Percentiles rank a stretch among this genome's conserved stretches.
phyloP scores from a whole-genome alignment of 1,140 invertebrate species.

The Drosophila funebris region DNA sequence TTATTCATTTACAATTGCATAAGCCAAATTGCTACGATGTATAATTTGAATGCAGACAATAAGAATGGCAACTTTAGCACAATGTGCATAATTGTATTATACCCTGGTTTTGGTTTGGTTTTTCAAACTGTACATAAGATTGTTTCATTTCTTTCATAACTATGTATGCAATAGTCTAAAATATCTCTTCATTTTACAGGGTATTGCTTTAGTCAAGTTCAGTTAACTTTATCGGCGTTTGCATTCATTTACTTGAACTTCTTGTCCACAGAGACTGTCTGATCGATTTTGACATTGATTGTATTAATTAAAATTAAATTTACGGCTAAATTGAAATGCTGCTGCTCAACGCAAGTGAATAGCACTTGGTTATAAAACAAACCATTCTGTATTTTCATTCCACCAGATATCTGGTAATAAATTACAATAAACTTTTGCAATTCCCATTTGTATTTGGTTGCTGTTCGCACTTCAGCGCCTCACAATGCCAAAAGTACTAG shows the following conservation, averaged over 20 bases:
- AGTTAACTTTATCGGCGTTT: neutral
- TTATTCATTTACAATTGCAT: constrained; percentile 20
- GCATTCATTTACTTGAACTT: neutral
- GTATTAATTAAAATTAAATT: constrained; percentile 47
- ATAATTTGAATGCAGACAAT: constrained; percentile 1
- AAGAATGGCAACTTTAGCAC: neutral
- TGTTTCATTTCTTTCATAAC: too few relatives aligned
- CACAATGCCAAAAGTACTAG: constrained; percentile 28
- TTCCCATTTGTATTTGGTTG: constrained; percentile 42
- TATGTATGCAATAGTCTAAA: neutral
- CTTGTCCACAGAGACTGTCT: neutral
- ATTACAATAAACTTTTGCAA: constrained; percentile 55
- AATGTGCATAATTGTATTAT: neutral
- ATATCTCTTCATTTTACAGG: neutral
- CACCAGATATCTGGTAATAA: constrained; percentile 30
- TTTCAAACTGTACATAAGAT: too few relatives aligned
- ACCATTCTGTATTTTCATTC: constrained; percentile 26
- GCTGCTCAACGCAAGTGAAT: constrained; percentile 13
- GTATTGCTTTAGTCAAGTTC: neutral
- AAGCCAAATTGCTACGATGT: constrained; percentile 8
- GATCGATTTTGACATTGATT: constrained; percentile 32
- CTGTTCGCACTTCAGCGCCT: constrained; percentile 56
- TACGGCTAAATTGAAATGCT: constrained; percentile 32
- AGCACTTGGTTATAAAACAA: constrained; percentile 5
- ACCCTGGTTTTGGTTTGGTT: neutral